These are phyloP conservation scores for Sprattus sprattus DNA, from an alignment of 2,113 vertebrate genomes.

Conservation along the genomic window DNA sequence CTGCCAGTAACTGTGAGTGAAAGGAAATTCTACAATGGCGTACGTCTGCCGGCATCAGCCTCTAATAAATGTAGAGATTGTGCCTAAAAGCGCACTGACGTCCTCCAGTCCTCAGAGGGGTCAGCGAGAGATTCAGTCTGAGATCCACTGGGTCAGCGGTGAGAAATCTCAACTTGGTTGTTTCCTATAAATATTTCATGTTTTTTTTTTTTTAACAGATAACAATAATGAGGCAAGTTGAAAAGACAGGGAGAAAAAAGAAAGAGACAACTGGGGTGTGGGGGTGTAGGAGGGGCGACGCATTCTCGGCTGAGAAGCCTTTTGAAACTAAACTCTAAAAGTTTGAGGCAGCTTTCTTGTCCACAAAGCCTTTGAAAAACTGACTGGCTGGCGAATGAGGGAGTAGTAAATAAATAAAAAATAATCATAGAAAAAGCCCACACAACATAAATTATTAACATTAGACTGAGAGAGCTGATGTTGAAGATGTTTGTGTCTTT, in stretches of 20 bases:
- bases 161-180: slow-evolving; percentile 65
- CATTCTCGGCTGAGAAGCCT: slow-evolving; percentile 62
- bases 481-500: slow-evolving; percentile 70
- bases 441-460: slow-evolving; percentile 80
- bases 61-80: slow-evolving; percentile 37
- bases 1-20: slow-evolving; percentile 39
- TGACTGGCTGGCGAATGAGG: slow-evolving; percentile 67
- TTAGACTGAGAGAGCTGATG: slow-evolving; percentile 75
- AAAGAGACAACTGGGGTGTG: slow-evolving; percentile 39
- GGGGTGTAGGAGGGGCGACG: slow-evolving; percentile 51
- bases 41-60: slow-evolving; percentile 23
- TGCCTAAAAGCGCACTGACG: slow-evolving; percentile 50
- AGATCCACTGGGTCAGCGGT: slow-evolving; percentile 63
- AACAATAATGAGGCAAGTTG: slow-evolving; percentile 69
- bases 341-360: slow-evolving; percentile 67
- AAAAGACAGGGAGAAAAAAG: slow-evolving; percentile 56
- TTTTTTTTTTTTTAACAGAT: slow-evolving; percentile 68
- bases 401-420: slow-evolving; percentile 78
- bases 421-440: slow-evolving; percentile 75
- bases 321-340: slow-evolving; percentile 74
- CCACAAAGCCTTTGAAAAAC: slow-evolving; percentile 73
- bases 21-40: slow-evolving; percentile 40
- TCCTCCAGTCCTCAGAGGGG: slow-evolving; percentile 32
- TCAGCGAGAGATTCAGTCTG: slow-evolving; percentile 57
- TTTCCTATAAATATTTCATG: slow-evolving; percentile 72